phyloP scores from a whole-genome alignment of 2,888 invertebrate genomes.

The Eupithecia exiguata region DNA sequence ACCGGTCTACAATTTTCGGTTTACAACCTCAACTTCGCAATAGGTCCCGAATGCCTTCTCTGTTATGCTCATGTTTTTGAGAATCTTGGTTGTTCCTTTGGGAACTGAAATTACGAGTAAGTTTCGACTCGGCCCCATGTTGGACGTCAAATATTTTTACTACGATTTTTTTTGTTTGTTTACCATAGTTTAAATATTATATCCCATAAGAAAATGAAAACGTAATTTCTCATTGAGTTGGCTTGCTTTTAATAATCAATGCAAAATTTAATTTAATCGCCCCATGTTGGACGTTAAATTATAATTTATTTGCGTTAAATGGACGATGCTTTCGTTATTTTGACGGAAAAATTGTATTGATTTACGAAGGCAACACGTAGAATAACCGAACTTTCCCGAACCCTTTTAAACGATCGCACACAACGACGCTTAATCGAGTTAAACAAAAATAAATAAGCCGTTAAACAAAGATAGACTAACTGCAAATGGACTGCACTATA shows the following conservation, averaged over 20 bases:
- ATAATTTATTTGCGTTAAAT: neutral
- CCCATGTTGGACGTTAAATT: conserved; percentile 4
- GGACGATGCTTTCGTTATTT: neutral
- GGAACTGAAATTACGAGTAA: conserved; percentile 12
- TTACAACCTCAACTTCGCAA: conserved; percentile 29
- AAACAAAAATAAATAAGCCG: conserved; percentile 20
- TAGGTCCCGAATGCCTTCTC: conserved; percentile 21
- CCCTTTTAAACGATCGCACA: conserved; percentile 10
- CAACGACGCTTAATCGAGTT: conserved; percentile 11
- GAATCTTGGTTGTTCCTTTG: neutral
- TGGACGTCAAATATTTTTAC: conserved; percentile 24
- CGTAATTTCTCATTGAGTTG: too few relatives aligned
- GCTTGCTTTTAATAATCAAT: neutral
- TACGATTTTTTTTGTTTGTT: neutral
- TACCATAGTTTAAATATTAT: neutral
- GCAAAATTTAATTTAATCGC: neutral
- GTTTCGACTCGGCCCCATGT: conserved; percentile 6
- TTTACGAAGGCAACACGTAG: neutral
- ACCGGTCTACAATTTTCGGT: conserved; percentile 35
- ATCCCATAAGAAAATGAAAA: neutral
- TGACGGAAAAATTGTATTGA: neutral
- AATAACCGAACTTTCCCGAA: conserved; percentile 4
- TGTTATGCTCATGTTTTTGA: conserved; percentile 14
- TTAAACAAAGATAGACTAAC: conserved; percentile 27
- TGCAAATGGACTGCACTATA: conserved; percentile 28